Evolutionary conservation across 2,888 invertebrate genomes (phyloP).

Genomic region (Alitta virens): DNA sequence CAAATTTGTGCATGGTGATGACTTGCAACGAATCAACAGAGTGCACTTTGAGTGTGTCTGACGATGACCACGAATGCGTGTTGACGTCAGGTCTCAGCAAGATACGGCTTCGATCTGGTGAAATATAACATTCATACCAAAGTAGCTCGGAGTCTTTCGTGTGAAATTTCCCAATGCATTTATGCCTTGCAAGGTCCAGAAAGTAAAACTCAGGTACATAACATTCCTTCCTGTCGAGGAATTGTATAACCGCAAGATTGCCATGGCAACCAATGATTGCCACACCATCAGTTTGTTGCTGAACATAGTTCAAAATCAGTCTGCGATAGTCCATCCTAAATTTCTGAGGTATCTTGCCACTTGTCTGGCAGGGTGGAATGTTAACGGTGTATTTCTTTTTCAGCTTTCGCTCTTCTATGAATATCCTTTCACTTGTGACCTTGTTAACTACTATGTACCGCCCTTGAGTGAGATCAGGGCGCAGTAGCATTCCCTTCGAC

Average conservation of each 20-base stretch:
- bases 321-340: background rate
- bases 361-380: conserved; percentile 11
- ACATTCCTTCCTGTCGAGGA: conserved; percentile 32
- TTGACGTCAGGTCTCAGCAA: conserved; percentile 36
- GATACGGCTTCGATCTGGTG: conserved; percentile 33
- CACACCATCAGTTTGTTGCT: conserved; percentile 26
- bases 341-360: conserved; percentile 3
- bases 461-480: conserved; percentile 37
- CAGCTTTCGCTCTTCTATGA: background rate
- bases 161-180: conserved; percentile 35
- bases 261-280: conserved; percentile 36
- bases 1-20: conserved; percentile 11
- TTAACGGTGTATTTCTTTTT: background rate
- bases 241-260: conserved; percentile 32
- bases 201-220: conserved; percentile 37
- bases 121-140: conserved; percentile 42
- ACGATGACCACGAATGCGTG: conserved; percentile 29
- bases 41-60: conserved; percentile 23
- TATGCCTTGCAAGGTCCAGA: conserved; percentile 30
- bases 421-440: background rate
- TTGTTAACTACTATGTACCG: conserved; percentile 24
- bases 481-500: conserved; percentile 27
- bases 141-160: conserved; percentile 31
- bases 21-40: conserved; percentile 7
- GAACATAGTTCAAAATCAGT: conserved; percentile 5